Percentiles rank a stretch among this genome's conserved stretches.
These are phyloP conservation scores for Strix uralensis DNA, from an alignment of 2,113 vertebrate species.

Conservation along the genomic window DNA sequence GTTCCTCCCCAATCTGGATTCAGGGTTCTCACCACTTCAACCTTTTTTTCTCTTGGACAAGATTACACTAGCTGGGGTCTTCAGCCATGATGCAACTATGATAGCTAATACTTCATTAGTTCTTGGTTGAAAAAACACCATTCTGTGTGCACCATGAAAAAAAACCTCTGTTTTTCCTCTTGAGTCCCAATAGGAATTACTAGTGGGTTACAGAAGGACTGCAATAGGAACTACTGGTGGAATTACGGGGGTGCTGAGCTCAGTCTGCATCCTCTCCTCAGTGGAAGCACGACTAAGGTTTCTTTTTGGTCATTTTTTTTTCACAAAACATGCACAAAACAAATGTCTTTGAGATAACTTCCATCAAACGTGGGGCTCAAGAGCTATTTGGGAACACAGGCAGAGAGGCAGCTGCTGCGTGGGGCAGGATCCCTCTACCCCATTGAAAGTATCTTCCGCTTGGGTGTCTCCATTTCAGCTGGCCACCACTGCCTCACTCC, in stretches of 20 bases:
- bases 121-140: neutral
- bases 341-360: neutral
- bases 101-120: neutral
- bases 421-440: neutral
- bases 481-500: neutral
- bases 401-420: neutral
- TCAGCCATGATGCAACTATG: neutral
- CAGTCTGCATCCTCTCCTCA: neutral
- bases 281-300: neutral
- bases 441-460: rapidly evolving
- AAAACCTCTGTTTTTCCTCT: neutral
- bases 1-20: neutral
- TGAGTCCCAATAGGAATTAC: too few relatives aligned
- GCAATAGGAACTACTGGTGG: neutral
- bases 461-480: neutral
- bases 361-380: neutral
- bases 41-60: neutral
- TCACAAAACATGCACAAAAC: neutral
- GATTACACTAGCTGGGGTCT: neutral
- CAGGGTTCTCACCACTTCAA: neutral
- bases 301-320: neutral
- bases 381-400: neutral
- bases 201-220: too few relatives aligned
- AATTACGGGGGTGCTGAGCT: neutral
- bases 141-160: neutral